phyloP scores from a whole-genome alignment of 2,797 vertebrate genomes.

The Mormyrus proboscirostris region DNA sequence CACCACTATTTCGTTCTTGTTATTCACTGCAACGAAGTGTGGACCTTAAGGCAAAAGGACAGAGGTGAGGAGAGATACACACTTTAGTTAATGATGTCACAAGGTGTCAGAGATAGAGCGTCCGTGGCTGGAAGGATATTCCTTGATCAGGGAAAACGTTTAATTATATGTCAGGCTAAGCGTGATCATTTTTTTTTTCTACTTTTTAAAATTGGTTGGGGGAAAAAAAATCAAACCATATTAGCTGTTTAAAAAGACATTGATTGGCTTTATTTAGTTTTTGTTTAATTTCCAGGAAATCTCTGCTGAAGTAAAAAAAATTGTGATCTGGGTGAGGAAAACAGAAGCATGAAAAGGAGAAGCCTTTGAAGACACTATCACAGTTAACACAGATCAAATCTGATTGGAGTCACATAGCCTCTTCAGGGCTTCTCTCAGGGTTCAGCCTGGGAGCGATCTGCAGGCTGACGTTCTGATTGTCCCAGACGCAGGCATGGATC shows the following conservation, averaged over 20 bases:
- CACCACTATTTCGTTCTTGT: conserved; percentile 95
- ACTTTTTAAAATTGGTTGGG: background rate
- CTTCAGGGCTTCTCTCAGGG: background rate
- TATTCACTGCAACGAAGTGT: conserved; percentile 94
- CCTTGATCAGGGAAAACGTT: background rate
- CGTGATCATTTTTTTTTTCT: background rate
- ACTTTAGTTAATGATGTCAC: conserved; percentile 1
- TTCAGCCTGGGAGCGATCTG: background rate
- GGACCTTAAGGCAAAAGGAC: conserved; percentile 64
- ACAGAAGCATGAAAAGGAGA: background rate
- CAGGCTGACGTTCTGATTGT: background rate
- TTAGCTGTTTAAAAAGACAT: background rate
- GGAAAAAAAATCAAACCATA: background rate
- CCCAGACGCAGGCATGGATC: background rate
- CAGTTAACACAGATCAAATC: background rate
- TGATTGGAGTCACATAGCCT: background rate
- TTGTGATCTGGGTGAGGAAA: no score
- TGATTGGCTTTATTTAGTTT: background rate
- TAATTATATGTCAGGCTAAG: background rate
- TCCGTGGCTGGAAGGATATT: background rate
- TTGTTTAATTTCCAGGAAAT: background rate
- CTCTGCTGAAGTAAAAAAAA: background rate
- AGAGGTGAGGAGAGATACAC: conserved; percentile 12
- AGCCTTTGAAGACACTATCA: background rate
- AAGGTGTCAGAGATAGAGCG: conserved; percentile 15